These are phyloP conservation scores for Trachymyrmex septentrionalis DNA, from an alignment of 1,140 invertebrate genomes.

Conservation along the genomic window DNA sequence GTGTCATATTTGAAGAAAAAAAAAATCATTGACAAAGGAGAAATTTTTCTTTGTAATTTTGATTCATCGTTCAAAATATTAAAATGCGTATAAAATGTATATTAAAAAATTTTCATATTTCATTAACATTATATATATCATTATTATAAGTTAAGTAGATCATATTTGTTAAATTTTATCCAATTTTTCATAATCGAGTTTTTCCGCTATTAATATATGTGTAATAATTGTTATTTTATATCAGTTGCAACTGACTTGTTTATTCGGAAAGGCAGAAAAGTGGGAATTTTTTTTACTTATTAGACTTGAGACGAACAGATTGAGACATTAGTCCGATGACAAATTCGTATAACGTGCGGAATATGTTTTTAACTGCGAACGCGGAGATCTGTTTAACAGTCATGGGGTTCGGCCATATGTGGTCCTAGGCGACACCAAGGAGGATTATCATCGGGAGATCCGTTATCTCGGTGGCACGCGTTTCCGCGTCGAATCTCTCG, in stretches of 20 bases:
- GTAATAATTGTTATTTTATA: not conserved
- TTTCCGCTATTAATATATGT: not conserved
- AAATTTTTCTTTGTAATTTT: not conserved
- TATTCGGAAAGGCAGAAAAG: not conserved
- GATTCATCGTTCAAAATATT: not conserved
- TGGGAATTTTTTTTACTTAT: not conserved
- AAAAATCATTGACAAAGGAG: not conserved
- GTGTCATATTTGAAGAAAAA: not conserved
- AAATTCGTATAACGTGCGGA: slow-evolving; percentile 8
- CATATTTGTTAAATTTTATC: not conserved
- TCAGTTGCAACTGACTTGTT: not conserved
- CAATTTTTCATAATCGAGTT: not conserved
- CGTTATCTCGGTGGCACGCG: slow-evolving; percentile 85
- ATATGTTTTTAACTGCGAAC: slow-evolving; percentile 39
- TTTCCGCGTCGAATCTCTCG: slow-evolving; percentile 71
- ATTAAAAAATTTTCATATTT: not conserved
- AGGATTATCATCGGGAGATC: slow-evolving; percentile 85
- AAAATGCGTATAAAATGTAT: not conserved
- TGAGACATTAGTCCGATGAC: slow-evolving; percentile 41
- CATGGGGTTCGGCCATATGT: slow-evolving; percentile 79
- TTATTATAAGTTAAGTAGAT: not conserved
- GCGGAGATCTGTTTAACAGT: slow-evolving; percentile 74
- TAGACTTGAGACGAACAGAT: not conserved
- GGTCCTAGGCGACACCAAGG: slow-evolving; percentile 75
- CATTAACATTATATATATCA: not conserved